phyloP scores from a whole-genome alignment of 2,888 invertebrate species.

The Zelleria hepariella region DNA sequence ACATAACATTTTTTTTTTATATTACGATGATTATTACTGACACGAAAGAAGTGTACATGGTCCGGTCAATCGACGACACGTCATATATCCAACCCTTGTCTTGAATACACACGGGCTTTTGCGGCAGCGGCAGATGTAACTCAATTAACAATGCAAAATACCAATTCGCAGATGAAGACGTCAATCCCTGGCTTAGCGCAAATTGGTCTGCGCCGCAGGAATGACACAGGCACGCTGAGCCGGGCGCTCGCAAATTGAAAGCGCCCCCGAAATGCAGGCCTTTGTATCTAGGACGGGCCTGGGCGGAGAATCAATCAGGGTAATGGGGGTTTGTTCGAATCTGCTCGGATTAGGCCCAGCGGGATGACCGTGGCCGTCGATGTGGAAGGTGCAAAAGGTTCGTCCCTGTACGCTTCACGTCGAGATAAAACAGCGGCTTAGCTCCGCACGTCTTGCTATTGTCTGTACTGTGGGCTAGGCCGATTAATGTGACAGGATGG shows the following conservation, averaged over 20 bases:
- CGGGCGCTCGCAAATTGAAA: constrained; percentile 60
- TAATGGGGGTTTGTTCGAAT: constrained; percentile 61
- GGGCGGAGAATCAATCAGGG: constrained; percentile 61
- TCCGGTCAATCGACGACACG: too few relatives aligned
- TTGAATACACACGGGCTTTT: too few relatives aligned
- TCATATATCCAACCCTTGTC: too few relatives aligned
- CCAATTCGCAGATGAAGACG: constrained; percentile 1
- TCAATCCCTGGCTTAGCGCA: not conserved
- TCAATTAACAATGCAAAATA: not conserved
- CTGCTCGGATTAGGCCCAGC: constrained; percentile 53
- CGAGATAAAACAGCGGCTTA: not conserved
- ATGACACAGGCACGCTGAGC: constrained; percentile 45
- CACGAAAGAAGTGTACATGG: too few relatives aligned
- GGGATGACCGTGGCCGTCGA: constrained; percentile 6
- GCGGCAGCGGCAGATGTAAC: not conserved
- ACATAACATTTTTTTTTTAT: too few relatives aligned
- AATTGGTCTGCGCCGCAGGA: constrained; percentile 17
- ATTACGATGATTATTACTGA: too few relatives aligned
- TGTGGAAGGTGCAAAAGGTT: not conserved
- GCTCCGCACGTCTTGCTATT: not conserved
- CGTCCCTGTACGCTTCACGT: not conserved
- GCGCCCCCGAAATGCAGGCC: constrained; percentile 57
- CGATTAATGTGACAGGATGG: too few relatives aligned
- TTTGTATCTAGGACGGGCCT: constrained; percentile 53
- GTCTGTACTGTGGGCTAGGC: too few relatives aligned